These are phyloP conservation scores for Mythimna impura DNA, from an alignment of 2,888 invertebrate species.

Conservation along the genomic window DNA sequence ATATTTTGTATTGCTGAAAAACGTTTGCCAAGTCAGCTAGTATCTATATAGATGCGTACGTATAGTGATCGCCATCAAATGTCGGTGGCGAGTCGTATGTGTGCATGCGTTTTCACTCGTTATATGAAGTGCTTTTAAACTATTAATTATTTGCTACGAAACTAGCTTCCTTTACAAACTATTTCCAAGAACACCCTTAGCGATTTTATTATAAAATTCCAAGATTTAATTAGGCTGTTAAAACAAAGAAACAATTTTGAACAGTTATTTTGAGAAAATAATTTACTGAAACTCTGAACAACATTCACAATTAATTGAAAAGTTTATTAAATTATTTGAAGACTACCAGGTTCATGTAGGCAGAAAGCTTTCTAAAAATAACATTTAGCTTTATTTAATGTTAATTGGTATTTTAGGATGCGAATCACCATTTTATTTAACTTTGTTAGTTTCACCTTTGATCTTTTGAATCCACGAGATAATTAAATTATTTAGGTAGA, in stretches of 20 bases:
- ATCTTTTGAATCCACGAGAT: not conserved
- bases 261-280: conserved; percentile 2
- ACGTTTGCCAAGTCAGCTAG: too few relatives aligned
- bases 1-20: too few relatives aligned
- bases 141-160: not conserved
- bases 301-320: not conserved
- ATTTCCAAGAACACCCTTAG: conserved; percentile 5
- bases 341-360: conserved; percentile 10
- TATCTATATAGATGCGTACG: too few relatives aligned
- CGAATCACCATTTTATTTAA: not conserved
- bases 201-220: conserved; percentile 14
- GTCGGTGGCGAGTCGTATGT: too few relatives aligned
- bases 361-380: conserved; percentile 1
- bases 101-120: not conserved
- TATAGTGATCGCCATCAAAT: too few relatives aligned
- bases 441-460: conserved; percentile 1
- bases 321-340: conserved; percentile 3
- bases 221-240: conserved; percentile 16
- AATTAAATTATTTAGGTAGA: not conserved
- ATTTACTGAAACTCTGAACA: conserved; percentile 6
- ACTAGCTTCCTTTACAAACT: not conserved
- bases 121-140: not conserved
- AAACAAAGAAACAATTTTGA: conserved; percentile 20
- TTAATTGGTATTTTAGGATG: not conserved
- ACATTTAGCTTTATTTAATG: not conserved